phyloP scores from a whole-genome alignment of 2,113 vertebrate genomes.

The Paradisaea rubra region DNA sequence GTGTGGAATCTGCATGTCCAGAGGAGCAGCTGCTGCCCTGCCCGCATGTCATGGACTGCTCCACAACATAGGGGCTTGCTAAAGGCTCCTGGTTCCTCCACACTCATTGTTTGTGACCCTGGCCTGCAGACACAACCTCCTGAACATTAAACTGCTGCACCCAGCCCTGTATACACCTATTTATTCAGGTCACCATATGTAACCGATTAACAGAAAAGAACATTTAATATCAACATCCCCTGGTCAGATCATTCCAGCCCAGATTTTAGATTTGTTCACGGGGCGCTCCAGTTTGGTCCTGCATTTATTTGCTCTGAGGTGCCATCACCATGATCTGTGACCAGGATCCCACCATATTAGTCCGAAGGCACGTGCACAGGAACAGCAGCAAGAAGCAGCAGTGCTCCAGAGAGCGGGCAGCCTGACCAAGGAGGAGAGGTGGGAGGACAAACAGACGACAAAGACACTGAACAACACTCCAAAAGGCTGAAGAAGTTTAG shows the following conservation, averaged over 20 bases:
- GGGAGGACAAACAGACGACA: not conserved
- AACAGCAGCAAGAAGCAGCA: not conserved
- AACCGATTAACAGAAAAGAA: not conserved
- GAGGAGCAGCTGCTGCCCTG: not conserved
- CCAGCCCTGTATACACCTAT: not conserved
- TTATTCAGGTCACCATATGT: not conserved
- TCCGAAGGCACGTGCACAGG: not conserved
- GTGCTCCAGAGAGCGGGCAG: not conserved
- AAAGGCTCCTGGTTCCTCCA: not conserved
- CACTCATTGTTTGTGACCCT: accelerated
- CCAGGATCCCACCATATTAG: accelerated
- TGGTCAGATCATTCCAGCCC: not conserved
- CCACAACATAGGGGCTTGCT: not conserved
- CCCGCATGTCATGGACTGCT: accelerated
- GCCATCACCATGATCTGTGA: not conserved
- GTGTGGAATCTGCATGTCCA: not conserved
- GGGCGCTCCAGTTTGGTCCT: not conserved
- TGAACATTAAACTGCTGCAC: not conserved
- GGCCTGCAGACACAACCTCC: not conserved
- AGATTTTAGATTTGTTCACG: not conserved
- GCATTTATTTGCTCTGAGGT: accelerated
- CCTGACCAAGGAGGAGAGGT: not conserved
- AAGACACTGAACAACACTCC: not conserved
- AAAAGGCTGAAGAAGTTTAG: not conserved
- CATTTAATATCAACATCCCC: not conserved